Base-by-base conservation (phyloP, 2,888 invertebrate species). In the Micropterix aruncella region DNA sequence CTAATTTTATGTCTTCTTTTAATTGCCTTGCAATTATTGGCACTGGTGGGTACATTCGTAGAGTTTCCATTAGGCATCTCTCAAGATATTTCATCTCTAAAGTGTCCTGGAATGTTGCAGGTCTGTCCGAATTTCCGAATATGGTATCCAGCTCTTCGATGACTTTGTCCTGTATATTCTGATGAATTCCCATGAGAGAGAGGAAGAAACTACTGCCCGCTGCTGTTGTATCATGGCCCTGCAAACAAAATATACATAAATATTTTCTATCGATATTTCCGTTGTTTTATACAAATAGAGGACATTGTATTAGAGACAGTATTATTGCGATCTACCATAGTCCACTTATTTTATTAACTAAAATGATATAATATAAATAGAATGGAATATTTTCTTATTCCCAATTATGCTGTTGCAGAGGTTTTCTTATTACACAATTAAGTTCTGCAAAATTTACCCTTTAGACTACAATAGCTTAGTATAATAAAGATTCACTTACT, bases 71-170 rank as follows among this genome's bases (percentile, higher is more conserved):
- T 41, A 88, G 71, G 48, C 86, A 85, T 48, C 86, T 73, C 61
- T 88, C 88, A 52, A 88, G 63, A 56, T 85, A 87, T 61, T 88
- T 88, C 85, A 88, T 86, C 61, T 86, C 82, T n/a, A 86, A 59
- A 1, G 87, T 86, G 52, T 89, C 88, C 54, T 83, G 80, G 66
- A 83, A 86, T 9, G 85, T 86, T 40, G 80, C 80, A 2, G 81
- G 79, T 16, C 87, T 74, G 55, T 85, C 77, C 0, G 83, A 80
- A 52, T 80, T 80, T 36, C 83, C 81, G 56, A 88, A 88, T 52
- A 88, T 84, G 44, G 74, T 73, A 52, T 85, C 75, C 36, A 88
- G 55, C 60, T 88, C 87, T 49, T 83, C 78, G 42, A 80, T 66
- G 2, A 85, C 83, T 55, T 79, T 80, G 49, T 79, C 71, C 63